A percentile compares a stretch with the other conserved stretches of the same genome.
These are phyloP conservation scores for Threskiornis aethiopicus DNA, from an alignment of 2,797 vertebrate genomes.

Conservation along the genomic window DNA sequence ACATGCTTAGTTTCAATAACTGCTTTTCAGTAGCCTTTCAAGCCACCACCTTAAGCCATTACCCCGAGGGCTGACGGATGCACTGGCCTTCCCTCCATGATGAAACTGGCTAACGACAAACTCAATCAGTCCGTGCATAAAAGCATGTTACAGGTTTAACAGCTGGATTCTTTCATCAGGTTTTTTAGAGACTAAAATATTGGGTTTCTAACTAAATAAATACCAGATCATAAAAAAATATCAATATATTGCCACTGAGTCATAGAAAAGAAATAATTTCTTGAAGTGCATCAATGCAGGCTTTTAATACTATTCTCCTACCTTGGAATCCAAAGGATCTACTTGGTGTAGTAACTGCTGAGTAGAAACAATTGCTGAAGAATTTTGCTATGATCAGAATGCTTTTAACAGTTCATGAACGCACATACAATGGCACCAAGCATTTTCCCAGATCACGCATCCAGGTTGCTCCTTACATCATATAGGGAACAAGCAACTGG, in stretches of 20 bases:
- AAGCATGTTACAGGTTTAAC: neutral
- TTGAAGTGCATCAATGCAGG: neutral
- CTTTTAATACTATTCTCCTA: neutral
- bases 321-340: neutral
- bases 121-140: neutral
- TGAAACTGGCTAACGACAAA: neutral
- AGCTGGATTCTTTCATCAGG: neutral
- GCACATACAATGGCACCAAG: neutral
- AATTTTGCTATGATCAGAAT: neutral
- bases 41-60: neutral
- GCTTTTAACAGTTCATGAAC: neutral
- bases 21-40: neutral
- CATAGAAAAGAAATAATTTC: neutral
- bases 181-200: neutral
- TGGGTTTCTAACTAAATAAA: neutral
- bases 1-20: neutral
- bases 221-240: neutral
- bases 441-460: neutral
- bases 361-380: neutral
- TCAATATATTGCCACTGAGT: neutral
- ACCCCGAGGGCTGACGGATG: neutral
- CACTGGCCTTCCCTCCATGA: neutral
- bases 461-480: neutral
- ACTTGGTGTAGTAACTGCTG: neutral
- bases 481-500: neutral